Evolutionary conservation across 2,888 invertebrate genomes (phyloP).

Genomic region (Meiosimyza platycephala): DNA sequence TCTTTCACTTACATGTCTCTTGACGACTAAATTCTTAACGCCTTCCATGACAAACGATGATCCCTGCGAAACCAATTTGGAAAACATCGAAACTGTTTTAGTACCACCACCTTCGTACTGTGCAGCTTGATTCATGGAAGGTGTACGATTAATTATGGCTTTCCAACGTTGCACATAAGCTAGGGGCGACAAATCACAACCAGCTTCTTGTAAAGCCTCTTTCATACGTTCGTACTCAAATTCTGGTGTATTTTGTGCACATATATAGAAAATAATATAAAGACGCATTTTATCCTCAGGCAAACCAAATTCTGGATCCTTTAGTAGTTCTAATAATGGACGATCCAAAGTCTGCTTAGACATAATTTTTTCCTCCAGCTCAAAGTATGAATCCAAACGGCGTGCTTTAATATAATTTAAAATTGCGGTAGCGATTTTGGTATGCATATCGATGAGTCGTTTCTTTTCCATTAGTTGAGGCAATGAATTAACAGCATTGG

Average conservation of each 20-base stretch:
- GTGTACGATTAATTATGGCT: conserved; percentile 63
- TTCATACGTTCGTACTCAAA: conserved; percentile 87
- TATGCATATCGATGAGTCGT: conserved; percentile 97
- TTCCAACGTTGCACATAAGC: conserved; percentile 95
- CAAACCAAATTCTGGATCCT: conserved; percentile 87
- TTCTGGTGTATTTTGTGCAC: conserved; percentile 82
- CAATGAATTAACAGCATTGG: conserved; percentile 94
- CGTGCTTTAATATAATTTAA: conserved; percentile 87
- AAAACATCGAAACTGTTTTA: conserved; percentile 98
- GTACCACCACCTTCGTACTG: conserved; percentile 94
- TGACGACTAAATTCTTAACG: conserved; percentile 97
- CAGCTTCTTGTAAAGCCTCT: conserved; percentile 79
- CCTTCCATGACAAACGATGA: conserved; percentile 99
- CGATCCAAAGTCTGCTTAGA: conserved; percentile 85
- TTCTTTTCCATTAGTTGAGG: conserved; percentile 98
- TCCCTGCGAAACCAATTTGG: conserved; percentile 95
- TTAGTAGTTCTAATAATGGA: conserved; percentile 86
- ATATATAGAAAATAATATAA: conserved; percentile 92
- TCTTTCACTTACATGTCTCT: conserved; percentile 84
- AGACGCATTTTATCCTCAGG: conserved; percentile 93
- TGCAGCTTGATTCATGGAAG: conserved; percentile 71
- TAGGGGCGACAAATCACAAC: conserved; percentile 87
- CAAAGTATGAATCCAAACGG: conserved; percentile 95
- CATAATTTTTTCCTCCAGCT: conserved; percentile 98
- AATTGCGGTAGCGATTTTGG: conserved; percentile 95